Evolutionary conservation across 2,888 invertebrate species (phyloP), one percentile per base, ranked within the genome.

Genomic region (Raillietiella orientalis): DNA sequence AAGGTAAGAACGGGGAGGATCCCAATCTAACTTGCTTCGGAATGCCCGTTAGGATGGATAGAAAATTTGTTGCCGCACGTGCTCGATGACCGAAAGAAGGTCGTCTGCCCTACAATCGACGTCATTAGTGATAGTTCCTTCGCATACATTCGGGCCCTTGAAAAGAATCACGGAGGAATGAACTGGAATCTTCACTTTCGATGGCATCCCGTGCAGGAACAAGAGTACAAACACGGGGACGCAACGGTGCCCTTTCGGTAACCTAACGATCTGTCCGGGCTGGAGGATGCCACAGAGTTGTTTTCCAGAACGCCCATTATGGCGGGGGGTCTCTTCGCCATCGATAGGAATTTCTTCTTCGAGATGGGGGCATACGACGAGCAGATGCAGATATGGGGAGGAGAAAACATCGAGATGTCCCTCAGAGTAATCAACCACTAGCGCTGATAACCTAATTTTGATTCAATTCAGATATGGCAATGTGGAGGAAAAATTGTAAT

Each of bases 101-200:
- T 70, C 2, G 63, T 64, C 6, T 67, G 69, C 37, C 79, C 79
- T 0, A 67, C 79, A 1, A 82, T 82, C 31, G 82, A 82, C 42
- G 77, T 93, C 11, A 72, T 96, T 23, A 79, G 77, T 31, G 84
- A 93, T 40, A 75, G 90, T 37, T 82, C 79, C 3, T 71, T 96
- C 38, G 77, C 84, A 17, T 96, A 93, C 43, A 69, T 69, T 3
- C 72, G 82, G 38, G 75, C 75, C 31, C 77, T 82, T 34, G 90
- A 93, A 44, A 61, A 87, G 24, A 87, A 90, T 39, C 84, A 84
- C 71, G 96, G 93, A 3, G 90, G 82, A 0, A 87, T 96, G 45
- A 93, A 87, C 45, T 93, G 93, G 90, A 70, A 79, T 35, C 52
- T 96, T 10, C 87, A 87, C 42, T 59, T 96, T 70, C 43, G n/a